Base-by-base conservation (phyloP, 2,797 vertebrate genomes). In the Anguilla pacifica region DNA sequence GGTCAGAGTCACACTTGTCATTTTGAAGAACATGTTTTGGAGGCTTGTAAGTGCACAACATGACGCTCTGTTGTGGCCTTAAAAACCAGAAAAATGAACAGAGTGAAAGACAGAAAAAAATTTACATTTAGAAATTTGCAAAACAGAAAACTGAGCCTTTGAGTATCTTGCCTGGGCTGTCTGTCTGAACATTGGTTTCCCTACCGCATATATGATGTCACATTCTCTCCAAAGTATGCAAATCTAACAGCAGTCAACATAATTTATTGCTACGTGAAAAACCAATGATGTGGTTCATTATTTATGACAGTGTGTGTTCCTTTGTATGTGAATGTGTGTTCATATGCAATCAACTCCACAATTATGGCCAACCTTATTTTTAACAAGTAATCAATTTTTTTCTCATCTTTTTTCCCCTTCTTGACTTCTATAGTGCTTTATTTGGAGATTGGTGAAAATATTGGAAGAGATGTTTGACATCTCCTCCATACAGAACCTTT, bases 281-380 rank as follows among this genome's bases (percentile, higher is more conserved):
- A 81, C 70, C 57, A 90, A 88, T 86, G 89, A 83, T 91, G 87
- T 91, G 89, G 90, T 93, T 92, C 92, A 94, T 94, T 91, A 92
- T 93, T 93, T 93, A 93, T 90, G 87, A 87, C 89, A 90, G 90
- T 86, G 89, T 87, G 86, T 85, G 70, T 74, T 57, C 31, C 17
- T 74, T 25, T 88, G 88, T 87, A 91, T 91, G 92, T 92, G 92
- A 92, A 90, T 91, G 91, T 92, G 91, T 92, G 90, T 55, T 3
- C 39, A 88, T 89, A 43, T 9, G 11, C 2, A 25, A n/a, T 67
- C 61, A n/a, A 3, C n/a, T 28, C 61, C 25, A 67, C 0, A n/a
- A 67, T 67, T n/a, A 67, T 28, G 22, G 22, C 9, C 22, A 67
- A 4, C 4, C 61, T 28, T 67, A 7, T 0, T n/a, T 61, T 61